These are phyloP conservation scores for Diadophis punctatus DNA, from an alignment of 2,113 vertebrate species.

Conservation along the genomic window DNA sequence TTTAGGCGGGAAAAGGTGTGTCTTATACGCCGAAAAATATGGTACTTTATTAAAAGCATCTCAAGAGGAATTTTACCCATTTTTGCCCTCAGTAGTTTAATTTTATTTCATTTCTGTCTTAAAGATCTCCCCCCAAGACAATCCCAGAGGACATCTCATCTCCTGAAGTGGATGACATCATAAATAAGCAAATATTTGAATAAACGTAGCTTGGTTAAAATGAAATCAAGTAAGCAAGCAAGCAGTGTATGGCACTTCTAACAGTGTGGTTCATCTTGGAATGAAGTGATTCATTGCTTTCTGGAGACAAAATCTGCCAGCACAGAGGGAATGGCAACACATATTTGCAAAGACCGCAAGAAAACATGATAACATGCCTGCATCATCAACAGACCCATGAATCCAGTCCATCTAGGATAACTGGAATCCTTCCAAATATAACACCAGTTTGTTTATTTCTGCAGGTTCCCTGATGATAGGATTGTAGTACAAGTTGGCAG, in stretches of 20 bases:
- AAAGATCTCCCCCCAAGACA: background rate
- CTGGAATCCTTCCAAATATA: slow-evolving; percentile 48
- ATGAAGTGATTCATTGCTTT: background rate
- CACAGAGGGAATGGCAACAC: slow-evolving; percentile 24
- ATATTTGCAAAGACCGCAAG: slow-evolving; percentile 11
- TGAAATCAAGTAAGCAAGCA: background rate
- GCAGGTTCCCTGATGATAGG: slow-evolving; percentile 40
- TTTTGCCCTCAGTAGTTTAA: background rate
- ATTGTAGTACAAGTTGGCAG: slow-evolving; percentile 38
- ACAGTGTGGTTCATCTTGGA: slow-evolving; percentile 9
- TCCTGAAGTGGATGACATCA: background rate
- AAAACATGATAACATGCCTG: slow-evolving; percentile 26
- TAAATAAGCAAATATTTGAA: background rate
- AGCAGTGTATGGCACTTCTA: slow-evolving; percentile 7
- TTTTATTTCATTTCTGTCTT: background rate
- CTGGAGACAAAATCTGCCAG: background rate
- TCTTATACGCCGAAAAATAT: too few relatives aligned
- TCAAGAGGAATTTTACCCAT: background rate
- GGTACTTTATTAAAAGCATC: background rate
- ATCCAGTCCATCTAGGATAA: slow-evolving; percentile 22
- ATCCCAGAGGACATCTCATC: background rate
- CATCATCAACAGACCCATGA: slow-evolving; percentile 30
- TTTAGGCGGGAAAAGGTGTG: too few relatives aligned
- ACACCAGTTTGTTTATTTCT: slow-evolving; percentile 45
- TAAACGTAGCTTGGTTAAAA: background rate